phyloP scores from a whole-genome alignment of 1,140 invertebrate species.

The Chlorops oryzae region DNA sequence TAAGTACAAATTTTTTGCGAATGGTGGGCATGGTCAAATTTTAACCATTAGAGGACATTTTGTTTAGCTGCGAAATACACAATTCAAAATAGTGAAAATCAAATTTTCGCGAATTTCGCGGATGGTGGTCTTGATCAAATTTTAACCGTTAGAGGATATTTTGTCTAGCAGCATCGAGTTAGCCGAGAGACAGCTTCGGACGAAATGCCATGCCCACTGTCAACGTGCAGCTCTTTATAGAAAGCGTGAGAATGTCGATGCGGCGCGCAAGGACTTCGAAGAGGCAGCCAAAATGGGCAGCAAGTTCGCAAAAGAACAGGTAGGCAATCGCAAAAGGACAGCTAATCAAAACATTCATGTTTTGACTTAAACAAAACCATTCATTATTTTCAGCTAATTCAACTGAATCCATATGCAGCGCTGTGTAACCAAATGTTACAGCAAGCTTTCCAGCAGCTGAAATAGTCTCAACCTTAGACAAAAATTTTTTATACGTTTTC shows the following conservation, averaged over 20 bases:
- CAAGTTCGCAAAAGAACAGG: conserved; percentile 68
- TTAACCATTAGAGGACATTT: too few relatives aligned
- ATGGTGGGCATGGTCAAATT: too few relatives aligned
- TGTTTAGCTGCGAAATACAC: too few relatives aligned
- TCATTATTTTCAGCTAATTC: conserved; percentile 62
- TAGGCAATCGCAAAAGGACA: conserved; percentile 29
- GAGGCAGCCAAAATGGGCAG: conserved; percentile 66
- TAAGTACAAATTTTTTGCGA: too few relatives aligned
- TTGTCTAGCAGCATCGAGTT: too few relatives aligned
- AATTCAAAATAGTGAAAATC: too few relatives aligned
- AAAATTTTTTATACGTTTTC: too few relatives aligned
- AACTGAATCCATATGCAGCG: conserved; percentile 78
- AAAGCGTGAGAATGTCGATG: conserved; percentile 54
- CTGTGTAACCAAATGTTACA: conserved; percentile 89
- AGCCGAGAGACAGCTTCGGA: conserved; percentile 54
- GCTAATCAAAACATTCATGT: background rate
- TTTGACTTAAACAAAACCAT: background rate
- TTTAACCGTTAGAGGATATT: too few relatives aligned
- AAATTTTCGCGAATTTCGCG: too few relatives aligned
- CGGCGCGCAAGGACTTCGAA: conserved; percentile 63
- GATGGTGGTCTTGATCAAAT: too few relatives aligned
- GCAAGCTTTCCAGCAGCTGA: conserved; percentile 50
- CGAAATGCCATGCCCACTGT: conserved; percentile 65
- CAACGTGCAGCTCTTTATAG: conserved; percentile 68
- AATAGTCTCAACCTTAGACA: too few relatives aligned